Conservation (phyloP, 2,888 invertebrate genomes). For the Rhagophthalmus giganteus region DNA sequence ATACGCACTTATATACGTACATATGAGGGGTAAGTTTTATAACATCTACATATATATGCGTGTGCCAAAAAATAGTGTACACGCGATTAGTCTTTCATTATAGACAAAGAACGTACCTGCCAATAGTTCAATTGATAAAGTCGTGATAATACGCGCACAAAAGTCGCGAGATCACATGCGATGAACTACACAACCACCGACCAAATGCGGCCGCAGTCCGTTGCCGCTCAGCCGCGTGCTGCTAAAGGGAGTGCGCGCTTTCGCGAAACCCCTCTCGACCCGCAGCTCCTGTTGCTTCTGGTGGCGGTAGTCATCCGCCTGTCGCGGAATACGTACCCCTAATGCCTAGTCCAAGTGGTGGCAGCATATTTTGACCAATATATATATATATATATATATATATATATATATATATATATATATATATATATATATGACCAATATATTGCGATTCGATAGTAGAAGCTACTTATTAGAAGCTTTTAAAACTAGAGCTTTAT, state of each 20-base stretch:
- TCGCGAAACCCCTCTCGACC: constrained; percentile 58
- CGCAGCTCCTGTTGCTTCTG: constrained; percentile 55
- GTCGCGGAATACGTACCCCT: constrained; percentile 46
- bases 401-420: too few species aligned
- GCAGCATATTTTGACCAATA: constrained; percentile 32
- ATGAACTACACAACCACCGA: constrained; percentile 32
- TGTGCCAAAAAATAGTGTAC: constrained; percentile 27
- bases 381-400: too few species aligned
- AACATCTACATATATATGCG: too few species aligned
- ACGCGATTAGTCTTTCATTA: constrained; percentile 6
- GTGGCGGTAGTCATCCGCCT: constrained; percentile 53
- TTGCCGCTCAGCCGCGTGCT: constrained; percentile 54
- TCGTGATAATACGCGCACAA: constrained; percentile 26
- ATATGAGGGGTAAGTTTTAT: too few species aligned
- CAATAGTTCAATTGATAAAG: constrained; percentile 8
- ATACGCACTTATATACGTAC: too few species aligned
- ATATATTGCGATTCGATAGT: too few species aligned
- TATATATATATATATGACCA: too few species aligned
- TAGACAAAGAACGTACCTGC: constrained; percentile 18
- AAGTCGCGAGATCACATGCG: constrained; percentile 25
- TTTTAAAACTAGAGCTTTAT: constrained; percentile 22
- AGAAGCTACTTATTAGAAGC: constrained; percentile 21
- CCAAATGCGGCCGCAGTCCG: constrained; percentile 51
- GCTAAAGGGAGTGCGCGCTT: constrained; percentile 56
- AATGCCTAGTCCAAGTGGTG: constrained; percentile 45